Evolutionary conservation across 2,797 vertebrate genomes (phyloP).

Genomic region (Channa striata): DNA sequence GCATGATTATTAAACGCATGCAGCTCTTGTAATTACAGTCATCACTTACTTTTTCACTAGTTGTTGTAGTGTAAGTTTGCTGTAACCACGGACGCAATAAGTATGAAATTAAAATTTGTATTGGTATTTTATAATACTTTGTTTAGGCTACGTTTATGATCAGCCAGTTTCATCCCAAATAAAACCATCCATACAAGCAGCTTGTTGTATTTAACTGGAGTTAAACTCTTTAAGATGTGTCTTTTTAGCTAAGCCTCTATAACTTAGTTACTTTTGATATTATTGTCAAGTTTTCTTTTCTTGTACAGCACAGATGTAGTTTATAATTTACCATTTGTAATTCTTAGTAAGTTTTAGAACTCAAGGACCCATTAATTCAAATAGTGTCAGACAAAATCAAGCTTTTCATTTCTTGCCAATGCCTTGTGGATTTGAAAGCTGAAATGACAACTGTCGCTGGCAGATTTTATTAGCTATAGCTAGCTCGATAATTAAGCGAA

Average conservation of each 20-base stretch:
- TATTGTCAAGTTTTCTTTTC: neutral
- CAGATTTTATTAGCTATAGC: neutral
- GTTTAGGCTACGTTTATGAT: neutral
- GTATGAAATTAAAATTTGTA: neutral
- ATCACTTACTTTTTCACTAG: slow-evolving; percentile 11
- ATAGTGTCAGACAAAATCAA: neutral
- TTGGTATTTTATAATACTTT: slow-evolving; percentile 17
- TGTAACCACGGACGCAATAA: neutral
- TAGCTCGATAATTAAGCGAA: neutral
- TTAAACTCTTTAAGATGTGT: neutral
- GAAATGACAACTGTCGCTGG: neutral
- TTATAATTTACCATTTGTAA: neutral
- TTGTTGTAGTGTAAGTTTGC: slow-evolving; percentile 1
- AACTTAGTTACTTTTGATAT: neutral
- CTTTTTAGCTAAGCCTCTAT: neutral
- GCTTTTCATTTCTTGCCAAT: neutral
- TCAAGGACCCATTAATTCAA: neutral
- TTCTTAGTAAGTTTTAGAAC: neutral
- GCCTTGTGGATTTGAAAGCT: neutral
- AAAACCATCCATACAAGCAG: too few species aligned
- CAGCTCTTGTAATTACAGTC: slow-evolving; percentile 22
- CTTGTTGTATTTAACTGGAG: too few species aligned
- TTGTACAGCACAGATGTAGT: neutral
- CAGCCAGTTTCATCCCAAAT: neutral
- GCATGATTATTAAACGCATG: slow-evolving; percentile 4